These are phyloP conservation scores for Bombus difficillimus DNA, from an alignment of 1,140 invertebrate genomes.

Conservation along the genomic window DNA sequence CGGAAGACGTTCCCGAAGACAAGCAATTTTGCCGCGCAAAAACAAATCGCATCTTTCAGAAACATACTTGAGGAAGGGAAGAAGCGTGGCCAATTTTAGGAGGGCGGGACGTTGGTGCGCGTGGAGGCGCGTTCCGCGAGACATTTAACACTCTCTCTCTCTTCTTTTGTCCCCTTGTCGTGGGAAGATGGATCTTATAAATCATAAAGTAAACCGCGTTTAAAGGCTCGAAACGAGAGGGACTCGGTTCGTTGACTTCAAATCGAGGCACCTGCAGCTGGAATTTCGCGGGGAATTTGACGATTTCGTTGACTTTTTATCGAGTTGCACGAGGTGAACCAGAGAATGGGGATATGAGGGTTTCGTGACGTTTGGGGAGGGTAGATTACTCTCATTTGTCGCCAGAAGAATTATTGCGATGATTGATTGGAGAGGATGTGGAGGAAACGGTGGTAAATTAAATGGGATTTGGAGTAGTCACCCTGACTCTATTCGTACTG, in stretches of 20 bases:
- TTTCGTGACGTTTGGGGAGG: too few species aligned
- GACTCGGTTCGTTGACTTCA: constrained; percentile 16
- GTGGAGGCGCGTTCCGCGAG: not conserved
- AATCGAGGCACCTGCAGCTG: constrained; percentile 5
- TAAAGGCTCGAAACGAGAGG: constrained; percentile 21
- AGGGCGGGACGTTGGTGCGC: constrained; percentile 5
- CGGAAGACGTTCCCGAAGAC: constrained; percentile 58
- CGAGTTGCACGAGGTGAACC: too few species aligned
- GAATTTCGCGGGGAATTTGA: constrained; percentile 10
- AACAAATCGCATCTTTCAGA: constrained; percentile 79
- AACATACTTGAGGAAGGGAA: constrained; percentile 72
- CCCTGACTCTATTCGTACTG: too few species aligned
- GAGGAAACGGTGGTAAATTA: too few species aligned
- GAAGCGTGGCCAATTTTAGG: constrained; percentile 60
- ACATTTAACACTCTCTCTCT: constrained; percentile 42
- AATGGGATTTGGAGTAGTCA: too few species aligned
- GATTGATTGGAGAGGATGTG: not conserved
- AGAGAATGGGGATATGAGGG: too few species aligned
- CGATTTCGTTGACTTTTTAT: not conserved
- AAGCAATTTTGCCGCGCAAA: constrained; percentile 69
- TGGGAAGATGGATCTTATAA: constrained; percentile 57
- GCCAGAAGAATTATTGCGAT: not conserved
- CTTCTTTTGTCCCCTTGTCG: not conserved
- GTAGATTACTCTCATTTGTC: constrained; percentile 5
- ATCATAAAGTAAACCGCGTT: constrained; percentile 63